These are phyloP conservation scores for Gambusia affinis DNA, from an alignment of 2,113 vertebrate species.

Conservation along the genomic window DNA sequence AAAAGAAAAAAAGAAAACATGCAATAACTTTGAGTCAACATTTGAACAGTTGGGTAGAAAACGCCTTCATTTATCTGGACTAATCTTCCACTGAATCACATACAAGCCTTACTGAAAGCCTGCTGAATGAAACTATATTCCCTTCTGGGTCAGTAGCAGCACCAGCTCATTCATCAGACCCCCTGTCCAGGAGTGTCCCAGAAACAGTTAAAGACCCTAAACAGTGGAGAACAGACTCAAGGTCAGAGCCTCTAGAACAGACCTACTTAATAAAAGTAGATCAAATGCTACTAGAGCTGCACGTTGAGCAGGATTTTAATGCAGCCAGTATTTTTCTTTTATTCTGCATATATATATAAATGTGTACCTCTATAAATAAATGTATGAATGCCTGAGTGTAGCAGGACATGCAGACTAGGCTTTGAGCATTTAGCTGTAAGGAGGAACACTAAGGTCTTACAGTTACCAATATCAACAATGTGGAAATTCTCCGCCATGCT, in stretches of 20 bases:
- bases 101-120: conserved; percentile 46
- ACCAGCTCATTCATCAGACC: conserved; percentile 73
- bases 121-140: conserved; percentile 53
- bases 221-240: conserved; percentile 57
- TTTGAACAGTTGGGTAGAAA: conserved; percentile 28
- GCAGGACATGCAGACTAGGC: conserved; percentile 1
- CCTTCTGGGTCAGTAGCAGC: conserved; percentile 69
- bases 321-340: conserved; percentile 15
- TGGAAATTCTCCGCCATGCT: no score
- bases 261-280: conserved; percentile 65
- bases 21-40: conserved; percentile 5
- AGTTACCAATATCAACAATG: no score
- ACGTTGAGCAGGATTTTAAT: conserved; percentile 19
- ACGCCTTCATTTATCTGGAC: conserved; percentile 26
- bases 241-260: conserved; percentile 51
- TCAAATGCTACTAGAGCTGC: conserved; percentile 36
- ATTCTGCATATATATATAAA: neutral
- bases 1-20: neutral
- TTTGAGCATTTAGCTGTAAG: no score
- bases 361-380: neutral
- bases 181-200: conserved; percentile 63
- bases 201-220: conserved; percentile 62
- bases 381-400: neutral
- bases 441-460: no score
- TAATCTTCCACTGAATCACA: conserved; percentile 33